Conservation (phyloP, 2,797 vertebrate genomes). For the Chanos chanos region DNA sequence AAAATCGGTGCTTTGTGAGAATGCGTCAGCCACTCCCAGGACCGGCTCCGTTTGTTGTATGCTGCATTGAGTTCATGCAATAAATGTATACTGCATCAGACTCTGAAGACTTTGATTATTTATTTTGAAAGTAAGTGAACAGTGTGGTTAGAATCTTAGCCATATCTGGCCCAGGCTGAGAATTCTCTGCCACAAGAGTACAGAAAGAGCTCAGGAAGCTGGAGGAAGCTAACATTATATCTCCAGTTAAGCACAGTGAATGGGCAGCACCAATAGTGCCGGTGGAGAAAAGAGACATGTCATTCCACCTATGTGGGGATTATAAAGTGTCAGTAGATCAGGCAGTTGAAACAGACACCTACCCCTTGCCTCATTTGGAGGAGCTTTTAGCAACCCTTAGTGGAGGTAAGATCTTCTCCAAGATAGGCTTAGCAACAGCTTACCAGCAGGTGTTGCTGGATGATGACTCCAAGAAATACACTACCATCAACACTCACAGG, state of each 20-base stretch:
- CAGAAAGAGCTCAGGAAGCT: constrained; percentile 20
- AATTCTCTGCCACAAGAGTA: no score
- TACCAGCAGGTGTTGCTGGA: constrained; percentile 28
- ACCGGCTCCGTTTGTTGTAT: no score
- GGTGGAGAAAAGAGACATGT: constrained; percentile 13
- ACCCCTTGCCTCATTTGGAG: constrained; percentile 15
- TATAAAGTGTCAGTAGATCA: constrained; percentile 33
- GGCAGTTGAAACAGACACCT: constrained; percentile 22
- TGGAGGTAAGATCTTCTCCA: constrained; percentile 35
- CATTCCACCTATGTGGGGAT: constrained; percentile 17
- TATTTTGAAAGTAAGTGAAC: no score
- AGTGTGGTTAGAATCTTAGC: no score
- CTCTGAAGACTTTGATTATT: no score
- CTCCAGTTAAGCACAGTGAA: constrained; percentile 33
- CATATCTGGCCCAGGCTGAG: no score
- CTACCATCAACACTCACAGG: constrained; percentile 28
- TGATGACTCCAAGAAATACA: constrained; percentile 24
- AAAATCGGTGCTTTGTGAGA: no score
- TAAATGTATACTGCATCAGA: no score
- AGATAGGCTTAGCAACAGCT: constrained; percentile 31
- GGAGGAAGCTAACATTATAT: constrained; percentile 18
- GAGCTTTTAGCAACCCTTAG: constrained; percentile 23
- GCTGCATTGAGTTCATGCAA: no score
- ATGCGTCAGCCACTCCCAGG: no score
- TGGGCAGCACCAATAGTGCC: constrained; percentile 36